A percentile compares a stretch with the other conserved stretches of the same genome.
Conservation (phyloP, 2,888 invertebrate genomes). For the Teinopalpus imperialis region DNA sequence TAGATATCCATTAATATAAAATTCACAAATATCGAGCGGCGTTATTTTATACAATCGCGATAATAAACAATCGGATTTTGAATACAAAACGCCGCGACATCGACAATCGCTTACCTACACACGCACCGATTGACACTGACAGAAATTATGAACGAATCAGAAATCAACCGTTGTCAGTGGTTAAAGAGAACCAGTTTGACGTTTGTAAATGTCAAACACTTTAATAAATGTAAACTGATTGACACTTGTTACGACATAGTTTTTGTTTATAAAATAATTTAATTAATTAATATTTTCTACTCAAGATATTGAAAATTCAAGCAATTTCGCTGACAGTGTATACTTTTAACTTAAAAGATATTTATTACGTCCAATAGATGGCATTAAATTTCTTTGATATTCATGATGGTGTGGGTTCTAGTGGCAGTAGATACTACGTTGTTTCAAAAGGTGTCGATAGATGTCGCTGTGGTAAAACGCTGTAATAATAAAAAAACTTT, state of each 20-base stretch:
- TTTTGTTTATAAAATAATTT: no score
- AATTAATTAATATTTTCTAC: no score
- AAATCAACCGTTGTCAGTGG: constrained; percentile 8
- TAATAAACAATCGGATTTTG: constrained; percentile 34
- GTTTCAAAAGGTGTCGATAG: not conserved
- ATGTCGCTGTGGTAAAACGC: constrained; percentile 5
- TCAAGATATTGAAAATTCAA: no score
- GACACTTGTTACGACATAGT: no score
- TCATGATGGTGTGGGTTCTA: no score
- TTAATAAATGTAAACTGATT: no score
- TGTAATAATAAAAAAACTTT: no score
- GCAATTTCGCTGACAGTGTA: no score
- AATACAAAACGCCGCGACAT: constrained; percentile 29
- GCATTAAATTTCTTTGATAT: no score
- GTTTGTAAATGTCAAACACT: no score
- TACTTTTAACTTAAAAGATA: no score
- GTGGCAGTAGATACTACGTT: no score
- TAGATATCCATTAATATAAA: not conserved
- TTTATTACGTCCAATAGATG: not conserved
- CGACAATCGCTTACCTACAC: constrained; percentile 29
- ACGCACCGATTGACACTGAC: constrained; percentile 38
- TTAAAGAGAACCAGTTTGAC: constrained; percentile 18
- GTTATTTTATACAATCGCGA: constrained; percentile 28
- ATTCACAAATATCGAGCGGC: constrained; percentile 20
- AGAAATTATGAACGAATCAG: constrained; percentile 14